Evolutionary conservation across 2,113 vertebrate genomes (phyloP).

Genomic region (Brachypodius melanocephalos): DNA sequence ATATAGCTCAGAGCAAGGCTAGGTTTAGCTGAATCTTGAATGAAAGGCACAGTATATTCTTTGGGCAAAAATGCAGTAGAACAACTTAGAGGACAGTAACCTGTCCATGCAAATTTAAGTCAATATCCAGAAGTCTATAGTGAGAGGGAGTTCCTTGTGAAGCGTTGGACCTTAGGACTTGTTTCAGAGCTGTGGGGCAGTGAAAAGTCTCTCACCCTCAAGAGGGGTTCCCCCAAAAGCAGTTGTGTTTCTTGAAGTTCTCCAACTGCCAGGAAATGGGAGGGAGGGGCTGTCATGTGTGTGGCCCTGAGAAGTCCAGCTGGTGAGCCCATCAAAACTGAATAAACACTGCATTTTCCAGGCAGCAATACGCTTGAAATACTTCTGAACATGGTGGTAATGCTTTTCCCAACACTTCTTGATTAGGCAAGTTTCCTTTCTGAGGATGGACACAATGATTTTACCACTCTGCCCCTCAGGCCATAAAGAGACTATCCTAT

Average conservation of each 20-base stretch:
- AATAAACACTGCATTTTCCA: background rate
- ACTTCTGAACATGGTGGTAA: background rate
- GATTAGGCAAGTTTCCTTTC: background rate
- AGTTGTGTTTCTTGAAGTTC: background rate
- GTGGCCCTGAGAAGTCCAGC: background rate
- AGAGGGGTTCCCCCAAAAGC: background rate
- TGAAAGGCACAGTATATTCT: background rate
- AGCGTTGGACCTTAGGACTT: background rate
- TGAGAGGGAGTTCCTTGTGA: background rate
- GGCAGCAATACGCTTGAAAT: background rate
- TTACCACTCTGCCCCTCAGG: background rate
- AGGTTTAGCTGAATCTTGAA: background rate
- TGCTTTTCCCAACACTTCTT: background rate
- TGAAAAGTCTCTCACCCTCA: background rate
- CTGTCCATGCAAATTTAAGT: background rate
- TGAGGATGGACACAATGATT: fast-evolving
- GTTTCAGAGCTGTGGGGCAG: background rate
- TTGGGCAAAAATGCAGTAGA: background rate
- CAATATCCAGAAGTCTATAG: background rate
- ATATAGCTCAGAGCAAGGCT: background rate
- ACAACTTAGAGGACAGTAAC: background rate
- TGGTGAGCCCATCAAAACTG: background rate
- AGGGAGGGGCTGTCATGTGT: fast-evolving
- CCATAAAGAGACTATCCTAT: background rate
- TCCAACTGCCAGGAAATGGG: background rate